phyloP scores from a whole-genome alignment of 2,113 vertebrate genomes.

The Hyperoodon ampullatus region DNA sequence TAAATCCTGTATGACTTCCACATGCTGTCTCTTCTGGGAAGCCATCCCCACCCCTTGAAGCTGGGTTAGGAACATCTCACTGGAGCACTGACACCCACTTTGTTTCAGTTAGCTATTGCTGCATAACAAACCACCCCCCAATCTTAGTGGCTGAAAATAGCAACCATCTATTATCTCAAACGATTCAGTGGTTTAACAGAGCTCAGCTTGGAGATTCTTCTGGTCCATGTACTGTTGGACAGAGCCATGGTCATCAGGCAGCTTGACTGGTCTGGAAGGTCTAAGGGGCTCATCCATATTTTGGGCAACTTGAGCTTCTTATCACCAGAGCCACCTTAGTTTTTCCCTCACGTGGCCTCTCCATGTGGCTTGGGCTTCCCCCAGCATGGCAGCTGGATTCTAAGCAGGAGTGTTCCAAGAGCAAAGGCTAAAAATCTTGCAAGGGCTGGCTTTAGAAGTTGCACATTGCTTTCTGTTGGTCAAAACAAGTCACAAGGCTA shows the following conservation, averaged over 20 bases:
- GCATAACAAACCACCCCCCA: not conserved
- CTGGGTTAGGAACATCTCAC: not conserved
- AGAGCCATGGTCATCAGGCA: not conserved
- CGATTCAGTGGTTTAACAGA: not conserved
- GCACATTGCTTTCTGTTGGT: not conserved
- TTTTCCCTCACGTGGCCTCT: not conserved
- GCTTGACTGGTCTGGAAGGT: not conserved
- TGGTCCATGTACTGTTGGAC: not conserved
- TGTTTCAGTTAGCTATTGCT: not conserved
- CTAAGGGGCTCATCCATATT: no score
- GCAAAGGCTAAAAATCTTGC: not conserved
- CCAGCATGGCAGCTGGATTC: not conserved
- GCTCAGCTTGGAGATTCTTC: not conserved
- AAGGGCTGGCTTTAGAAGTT: not conserved
- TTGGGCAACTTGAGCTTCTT: not conserved
- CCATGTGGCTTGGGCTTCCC: not conserved
- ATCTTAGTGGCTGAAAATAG: not conserved
- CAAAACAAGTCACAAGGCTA: not conserved
- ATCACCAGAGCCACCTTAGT: not conserved
- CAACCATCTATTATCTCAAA: not conserved
- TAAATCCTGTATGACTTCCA: rapidly evolving
- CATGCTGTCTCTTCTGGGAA: not conserved
- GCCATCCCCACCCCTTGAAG: not conserved
- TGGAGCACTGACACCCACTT: not conserved
- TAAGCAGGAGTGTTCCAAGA: not conserved